Percentiles rank a stretch among this genome's conserved stretches.
These are phyloP conservation scores for Saxicola maurus DNA, from an alignment of 2,797 vertebrate species.

Conservation along the genomic window DNA sequence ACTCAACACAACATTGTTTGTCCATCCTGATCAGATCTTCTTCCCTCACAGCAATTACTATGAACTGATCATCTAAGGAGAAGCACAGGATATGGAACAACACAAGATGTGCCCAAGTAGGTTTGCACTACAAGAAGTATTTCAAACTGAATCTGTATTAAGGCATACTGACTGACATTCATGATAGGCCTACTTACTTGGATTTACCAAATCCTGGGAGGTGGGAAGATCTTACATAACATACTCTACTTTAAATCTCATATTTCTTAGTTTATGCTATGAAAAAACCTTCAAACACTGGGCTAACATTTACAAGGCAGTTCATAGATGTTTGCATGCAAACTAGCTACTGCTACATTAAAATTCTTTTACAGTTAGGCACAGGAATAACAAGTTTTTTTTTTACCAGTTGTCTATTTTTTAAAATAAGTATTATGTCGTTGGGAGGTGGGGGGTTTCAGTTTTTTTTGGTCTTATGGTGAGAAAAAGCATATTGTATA, in stretches of 20 bases:
- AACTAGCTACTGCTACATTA: not conserved
- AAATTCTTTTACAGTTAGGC: not conserved
- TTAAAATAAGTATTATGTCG: not conserved
- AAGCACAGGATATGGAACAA: not conserved
- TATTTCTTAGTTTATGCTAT: not conserved
- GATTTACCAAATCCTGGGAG: not conserved
- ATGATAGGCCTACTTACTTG: not conserved
- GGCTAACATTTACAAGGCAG: not conserved
- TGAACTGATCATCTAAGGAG: not conserved
- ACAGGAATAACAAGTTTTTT: not conserved
- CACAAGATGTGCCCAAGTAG: not conserved
- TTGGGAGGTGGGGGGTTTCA: rapidly evolving
- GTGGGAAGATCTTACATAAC: not conserved
- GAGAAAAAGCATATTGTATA: not conserved
- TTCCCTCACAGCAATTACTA: not conserved
- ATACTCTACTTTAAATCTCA: not conserved
- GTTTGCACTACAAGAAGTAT: not conserved
- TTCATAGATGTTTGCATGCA: not conserved
- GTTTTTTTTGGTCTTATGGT: not conserved
- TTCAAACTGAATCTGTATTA: not conserved
- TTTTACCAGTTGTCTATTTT: not conserved
- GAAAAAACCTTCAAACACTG: not conserved
- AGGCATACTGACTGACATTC: not conserved
- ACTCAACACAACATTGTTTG: not conserved
- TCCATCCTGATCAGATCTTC: not conserved